A percentile compares a stretch with the other conserved stretches of the same genome.
phyloP scores from a whole-genome alignment of 2,113 vertebrate genomes.

The Aix galericulata region DNA sequence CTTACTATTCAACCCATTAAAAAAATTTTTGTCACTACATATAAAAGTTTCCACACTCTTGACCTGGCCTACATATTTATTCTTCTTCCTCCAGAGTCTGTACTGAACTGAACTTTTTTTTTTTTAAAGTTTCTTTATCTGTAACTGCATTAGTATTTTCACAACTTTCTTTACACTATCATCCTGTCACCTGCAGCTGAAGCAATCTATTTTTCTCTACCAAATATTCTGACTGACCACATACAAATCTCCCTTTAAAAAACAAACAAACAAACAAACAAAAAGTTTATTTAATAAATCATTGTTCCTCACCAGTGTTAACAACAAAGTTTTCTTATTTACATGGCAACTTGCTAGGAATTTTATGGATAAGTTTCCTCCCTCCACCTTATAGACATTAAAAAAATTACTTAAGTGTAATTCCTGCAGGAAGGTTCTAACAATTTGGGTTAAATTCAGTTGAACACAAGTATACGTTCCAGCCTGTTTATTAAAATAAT shows the following conservation, averaged over 20 bases:
- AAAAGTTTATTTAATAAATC: background rate
- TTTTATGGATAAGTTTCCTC: background rate
- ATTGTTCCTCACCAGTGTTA: background rate
- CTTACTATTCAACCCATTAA: background rate
- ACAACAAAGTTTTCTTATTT: background rate
- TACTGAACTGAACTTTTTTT: background rate
- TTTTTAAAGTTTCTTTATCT: background rate
- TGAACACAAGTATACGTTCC: background rate
- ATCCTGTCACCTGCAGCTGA: background rate
- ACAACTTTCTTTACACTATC: background rate
- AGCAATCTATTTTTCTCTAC: background rate
- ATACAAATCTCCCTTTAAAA: background rate
- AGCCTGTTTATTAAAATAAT: background rate
- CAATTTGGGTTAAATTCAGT: background rate
- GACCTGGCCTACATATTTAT: rapidly evolving
- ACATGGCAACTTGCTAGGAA: background rate
- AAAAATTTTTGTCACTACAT: background rate
- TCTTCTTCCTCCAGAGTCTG: background rate
- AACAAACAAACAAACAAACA: background rate
- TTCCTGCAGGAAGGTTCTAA: background rate
- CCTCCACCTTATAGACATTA: background rate
- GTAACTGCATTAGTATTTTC: background rate
- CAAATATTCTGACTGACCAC: background rate
- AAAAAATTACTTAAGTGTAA: background rate
- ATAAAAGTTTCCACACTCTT: background rate